Evolutionary conservation across 2,888 invertebrate genomes (phyloP).

Genomic region (Zhuqinia jingwanae): DNA sequence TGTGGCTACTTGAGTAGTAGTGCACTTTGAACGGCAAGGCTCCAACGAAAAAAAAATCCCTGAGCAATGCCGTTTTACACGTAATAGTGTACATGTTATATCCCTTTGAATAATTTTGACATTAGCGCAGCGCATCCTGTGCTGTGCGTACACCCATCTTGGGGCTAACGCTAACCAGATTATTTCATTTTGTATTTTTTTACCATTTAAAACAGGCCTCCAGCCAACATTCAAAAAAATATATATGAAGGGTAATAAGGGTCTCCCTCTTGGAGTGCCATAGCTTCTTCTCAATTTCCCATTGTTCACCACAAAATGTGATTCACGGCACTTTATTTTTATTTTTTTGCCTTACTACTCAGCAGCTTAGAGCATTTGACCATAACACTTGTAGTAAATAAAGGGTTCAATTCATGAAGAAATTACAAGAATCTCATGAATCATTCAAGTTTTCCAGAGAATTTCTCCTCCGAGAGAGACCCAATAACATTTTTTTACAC

Average conservation of each 20-base stretch:
- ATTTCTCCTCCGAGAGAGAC: slow-evolving; percentile 20
- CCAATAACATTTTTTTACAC: too few relatives aligned
- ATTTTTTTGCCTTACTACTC: background rate
- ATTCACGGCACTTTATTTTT: slow-evolving; percentile 54
- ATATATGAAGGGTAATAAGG: slow-evolving; percentile 43
- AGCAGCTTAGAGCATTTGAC: slow-evolving; percentile 26
- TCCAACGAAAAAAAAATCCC: slow-evolving; percentile 32
- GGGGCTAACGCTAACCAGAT: slow-evolving; percentile 71
- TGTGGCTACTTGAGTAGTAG: too few relatives aligned
- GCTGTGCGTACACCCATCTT: slow-evolving; percentile 53
- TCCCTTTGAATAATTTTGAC: slow-evolving; percentile 68
- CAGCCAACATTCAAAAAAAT: slow-evolving; percentile 71
- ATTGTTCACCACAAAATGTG: slow-evolving; percentile 68
- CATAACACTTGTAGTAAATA: slow-evolving; percentile 47
- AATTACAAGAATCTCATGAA: slow-evolving; percentile 70
- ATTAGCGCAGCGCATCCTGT: too few relatives aligned
- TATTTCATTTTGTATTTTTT: slow-evolving; percentile 41
- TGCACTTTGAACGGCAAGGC: slow-evolving; percentile 15
- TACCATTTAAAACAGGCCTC: slow-evolving; percentile 70
- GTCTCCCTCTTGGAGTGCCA: slow-evolving; percentile 28
- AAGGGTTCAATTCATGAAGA: too few relatives aligned
- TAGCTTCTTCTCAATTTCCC: slow-evolving; percentile 57
- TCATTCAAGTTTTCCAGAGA: slow-evolving; percentile 47
- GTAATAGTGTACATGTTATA: too few relatives aligned
- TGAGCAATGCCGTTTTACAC: too few relatives aligned